Evolutionary conservation across 2,888 invertebrate species (phyloP), one percentile per base, ranked within the genome.

Genomic region (Plagodis dolabraria): DNA sequence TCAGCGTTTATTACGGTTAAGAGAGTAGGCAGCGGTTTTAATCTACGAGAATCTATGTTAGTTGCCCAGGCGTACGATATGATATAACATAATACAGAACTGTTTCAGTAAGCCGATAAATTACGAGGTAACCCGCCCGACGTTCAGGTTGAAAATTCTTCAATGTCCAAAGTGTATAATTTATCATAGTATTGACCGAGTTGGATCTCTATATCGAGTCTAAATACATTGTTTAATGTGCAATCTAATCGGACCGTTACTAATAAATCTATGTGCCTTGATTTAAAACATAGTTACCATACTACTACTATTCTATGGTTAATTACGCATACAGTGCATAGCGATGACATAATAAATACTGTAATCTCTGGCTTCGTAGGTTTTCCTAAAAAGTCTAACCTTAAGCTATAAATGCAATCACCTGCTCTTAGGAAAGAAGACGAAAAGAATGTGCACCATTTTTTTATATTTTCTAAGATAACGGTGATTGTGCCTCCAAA

Each of bases 1-100:
- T 79, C 78, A 70, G 70, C 69, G 60, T 68, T 75, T 74, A 84
- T 80, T 81, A 82, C 80, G 83, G 86, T 85, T 80, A 82, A 53
- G 69, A 75, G 73, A 74, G 74, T 72, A 71, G 73, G 75, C 70
- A 70, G 70, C 66, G 77, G 57, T 54, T 77, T 80, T 82, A 83
- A 83, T 85, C 82, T 55, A 45, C 72, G 55, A 51, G 59, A 66
- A 83, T 78, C 71, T 77, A 72, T 82, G 80, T 77, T 78, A 55
- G 38, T 44, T 10, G 55, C 38, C 47, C 51, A 55, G 51, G 47
- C 43, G 36, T 47, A 80, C 36, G 40, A 36, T 36, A 36, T 8
- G 36, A 55, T 54, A 51, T 51, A 45, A 60, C 40, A 38, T 55
- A 53, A 47, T 47, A 55, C 7, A 12, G 43, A 0, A 12, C 11